Conservation (phyloP, 37 sponge, comb jelly and placozoan species). For the Cliona cf. orientalis region DNA sequence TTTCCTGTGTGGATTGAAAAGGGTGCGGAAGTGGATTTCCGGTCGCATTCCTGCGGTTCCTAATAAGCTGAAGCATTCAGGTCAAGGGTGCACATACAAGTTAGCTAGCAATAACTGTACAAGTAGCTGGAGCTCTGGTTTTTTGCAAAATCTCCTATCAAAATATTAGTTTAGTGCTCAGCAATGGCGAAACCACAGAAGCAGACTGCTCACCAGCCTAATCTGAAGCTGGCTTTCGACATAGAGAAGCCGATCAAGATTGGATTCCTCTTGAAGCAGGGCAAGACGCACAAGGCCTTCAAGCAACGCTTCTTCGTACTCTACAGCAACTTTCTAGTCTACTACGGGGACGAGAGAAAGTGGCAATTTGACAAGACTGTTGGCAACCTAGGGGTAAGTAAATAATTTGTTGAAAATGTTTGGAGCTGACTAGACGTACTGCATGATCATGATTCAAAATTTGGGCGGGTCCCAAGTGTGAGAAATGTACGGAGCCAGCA, state of each 20-base stretch:
- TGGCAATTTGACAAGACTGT: slow-evolving; percentile 60
- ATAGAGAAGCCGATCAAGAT: slow-evolving; percentile 54
- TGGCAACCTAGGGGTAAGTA: slow-evolving; percentile 46
- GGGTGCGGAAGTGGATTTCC: too few relatives aligned
- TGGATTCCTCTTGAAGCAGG: slow-evolving; percentile 75
- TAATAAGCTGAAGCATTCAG: too few relatives aligned
- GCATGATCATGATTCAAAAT: neutral
- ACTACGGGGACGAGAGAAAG: slow-evolving; percentile 57
- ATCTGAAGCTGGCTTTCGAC: slow-evolving; percentile 49
- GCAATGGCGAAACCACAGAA: neutral
- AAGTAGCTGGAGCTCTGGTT: neutral
- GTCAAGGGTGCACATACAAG: too few relatives aligned
- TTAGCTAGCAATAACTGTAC: neutral
- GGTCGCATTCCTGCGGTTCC: neutral
- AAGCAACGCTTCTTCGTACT: slow-evolving; percentile 81
- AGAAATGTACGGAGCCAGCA: too few relatives aligned
- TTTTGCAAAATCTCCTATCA: too few relatives aligned
- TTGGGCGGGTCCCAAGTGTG: neutral
- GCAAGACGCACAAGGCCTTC: slow-evolving; percentile 59
- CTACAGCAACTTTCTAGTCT: slow-evolving; percentile 80
- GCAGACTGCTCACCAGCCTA: slow-evolving; percentile 9
- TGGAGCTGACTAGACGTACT: too few relatives aligned
- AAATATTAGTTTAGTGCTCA: too few relatives aligned
- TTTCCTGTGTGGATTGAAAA: neutral
- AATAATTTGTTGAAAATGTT: too few relatives aligned